Conservation (phyloP, 1,140 invertebrate genomes). For the Eueides isabella region DNA sequence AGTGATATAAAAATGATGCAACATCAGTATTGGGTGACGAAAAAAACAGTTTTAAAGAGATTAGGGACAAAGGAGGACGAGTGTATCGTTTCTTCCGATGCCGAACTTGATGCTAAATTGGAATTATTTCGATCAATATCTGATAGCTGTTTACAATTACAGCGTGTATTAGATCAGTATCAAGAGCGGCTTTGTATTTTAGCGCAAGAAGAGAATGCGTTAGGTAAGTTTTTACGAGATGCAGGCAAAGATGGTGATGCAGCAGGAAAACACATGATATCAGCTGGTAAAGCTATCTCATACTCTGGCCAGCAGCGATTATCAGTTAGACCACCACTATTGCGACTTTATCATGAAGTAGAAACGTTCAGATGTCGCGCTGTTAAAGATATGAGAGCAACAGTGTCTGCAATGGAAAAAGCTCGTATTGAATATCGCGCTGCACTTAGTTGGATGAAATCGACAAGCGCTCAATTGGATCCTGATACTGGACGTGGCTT, state of each 20-base stretch:
- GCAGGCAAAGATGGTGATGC: conserved; percentile 92
- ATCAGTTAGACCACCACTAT: conserved; percentile 91
- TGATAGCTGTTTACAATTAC: conserved; percentile 93
- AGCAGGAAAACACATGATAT: conserved; percentile 95
- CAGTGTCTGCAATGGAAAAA: conserved; percentile 97
- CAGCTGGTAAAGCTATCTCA: conserved; percentile 96
- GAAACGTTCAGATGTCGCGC: conserved; percentile 98
- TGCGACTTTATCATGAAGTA: conserved; percentile 95
- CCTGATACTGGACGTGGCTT: conserved; percentile 97
- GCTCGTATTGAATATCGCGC: conserved; percentile 97
- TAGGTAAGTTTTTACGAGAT: conserved; percentile 97
- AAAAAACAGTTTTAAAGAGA: conserved; percentile 96
- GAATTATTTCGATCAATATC: conserved; percentile 98
- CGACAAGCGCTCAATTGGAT: conserved; percentile 96
- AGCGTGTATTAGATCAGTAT: conserved; percentile 96
- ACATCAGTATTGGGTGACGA: conserved; percentile 99
- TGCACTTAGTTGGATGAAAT: conserved; percentile 99
- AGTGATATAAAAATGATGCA: conserved; percentile 87
- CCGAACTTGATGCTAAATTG: conserved; percentile 97
- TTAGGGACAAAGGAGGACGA: conserved; percentile 99
- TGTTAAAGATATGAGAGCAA: conserved; percentile 95
- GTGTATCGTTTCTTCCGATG: conserved; percentile 97
- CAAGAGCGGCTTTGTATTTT: conserved; percentile 96
- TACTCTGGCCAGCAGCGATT: conserved; percentile 98
- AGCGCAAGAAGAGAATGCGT: conserved; percentile 97